Base-by-base conservation (phyloP, 2,888 invertebrate genomes). In the Epinotia demarniana region DNA sequence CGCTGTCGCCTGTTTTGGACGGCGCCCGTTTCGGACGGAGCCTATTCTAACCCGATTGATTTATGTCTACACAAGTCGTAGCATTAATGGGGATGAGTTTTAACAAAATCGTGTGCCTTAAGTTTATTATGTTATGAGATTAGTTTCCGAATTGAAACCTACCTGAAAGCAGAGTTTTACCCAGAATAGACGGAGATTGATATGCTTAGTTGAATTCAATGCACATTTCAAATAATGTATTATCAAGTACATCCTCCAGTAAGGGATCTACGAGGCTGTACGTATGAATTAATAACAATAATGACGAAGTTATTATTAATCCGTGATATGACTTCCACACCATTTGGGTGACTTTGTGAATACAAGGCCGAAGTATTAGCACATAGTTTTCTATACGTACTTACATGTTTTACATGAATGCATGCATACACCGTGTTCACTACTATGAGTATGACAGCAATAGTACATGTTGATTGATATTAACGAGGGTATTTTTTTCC, bases 11-110 rank as follows among this genome's bases (percentile, higher is more conserved):
- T 60, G 64, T 60, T 64, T 58, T 64, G 63, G 53, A 53, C 53
- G 33, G 9, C 13, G 64, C 27, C 49, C 16, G 60, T 61, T 61
- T 70, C 13, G 13, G 66, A 43, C 43, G 49, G 16, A n/a, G 57
- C 49, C 66, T 66, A 60, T 53, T 63, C 69, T 68, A 49, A n/a
- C 8, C 27, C 33, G 33, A 33, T 70, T 60, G 74, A 64, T 70
- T 70, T 64, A 39, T 64, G 39, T 23, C 6, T 33, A 33, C 33
- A 8, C 8, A 33, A 1, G 27, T 39, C 63, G 33, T 23, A 60
- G 2, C 19, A 39, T 43, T 8, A 63, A 63, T 12, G 19, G 43
- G 19, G 19, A 39, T 6, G 33, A 1, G n/a, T 62, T 18, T n/a
- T 9, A 62, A 39, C 39, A 62, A 39, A 12, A 12, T 2, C 2